Base-by-base conservation (phyloP, 2,113 vertebrate genomes). In the Diadophis punctatus region DNA sequence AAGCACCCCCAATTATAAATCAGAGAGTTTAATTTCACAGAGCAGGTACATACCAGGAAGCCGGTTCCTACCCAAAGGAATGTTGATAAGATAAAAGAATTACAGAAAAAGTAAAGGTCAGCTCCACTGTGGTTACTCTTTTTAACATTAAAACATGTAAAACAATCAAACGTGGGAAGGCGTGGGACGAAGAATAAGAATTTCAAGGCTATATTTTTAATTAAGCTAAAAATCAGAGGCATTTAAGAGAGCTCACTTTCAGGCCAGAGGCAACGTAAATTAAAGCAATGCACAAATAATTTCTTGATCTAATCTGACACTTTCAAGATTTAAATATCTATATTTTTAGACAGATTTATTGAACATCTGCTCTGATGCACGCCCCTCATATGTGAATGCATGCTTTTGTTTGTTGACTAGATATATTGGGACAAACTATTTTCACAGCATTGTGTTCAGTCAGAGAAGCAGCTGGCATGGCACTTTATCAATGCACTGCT, bases 81-180 rank as follows among this genome's bases (percentile, higher is more conserved):
- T 94, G 89, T 25, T 90, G 94, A 95, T 80, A 90, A 95, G 93
- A 96, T 94, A 93, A 93, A 95, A 95, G 92, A 88, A 89, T 55
- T 63, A 49, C 87, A 95, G 92, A 96, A 94, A 96, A 97, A 96
- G 95, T 10, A 90, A 97, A 98, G 96, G 96, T 97, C 96, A 96
- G 92, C n/a, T 90, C 92, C 94, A 92, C 4, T 94, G 92, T 92
- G 87, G 91, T 46, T 93, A 74, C 93, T 95, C 94, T 91, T 92
- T 96, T 95, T 93, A 80, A 90, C 96, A 92, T 53, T 0, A 51
- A 96, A 94, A 93, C 68, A 14, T 93, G 92, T 92, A 86, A 90
- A 93, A 88, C 94, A 92, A 95, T 97, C 93, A 93, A 91, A 95
- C 0, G 16, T 88, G 49, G 43, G 11, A 12, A 96, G 86, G 80